These are phyloP conservation scores for Acrossocheilus wenchowensis DNA, from an alignment of 2,797 vertebrate genomes.

Conservation along the genomic window DNA sequence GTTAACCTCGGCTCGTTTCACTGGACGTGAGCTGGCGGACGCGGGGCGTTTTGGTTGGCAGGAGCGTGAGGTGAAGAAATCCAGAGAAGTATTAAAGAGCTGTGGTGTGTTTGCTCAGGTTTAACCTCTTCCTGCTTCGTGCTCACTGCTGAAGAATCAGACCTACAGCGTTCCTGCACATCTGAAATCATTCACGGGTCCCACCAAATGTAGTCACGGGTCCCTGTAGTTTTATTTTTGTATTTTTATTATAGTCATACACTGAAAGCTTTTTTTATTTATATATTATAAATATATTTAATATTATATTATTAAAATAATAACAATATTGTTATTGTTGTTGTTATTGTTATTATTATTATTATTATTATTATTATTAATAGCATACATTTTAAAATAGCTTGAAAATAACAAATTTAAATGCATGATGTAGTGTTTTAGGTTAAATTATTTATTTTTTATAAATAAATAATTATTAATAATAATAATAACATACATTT, in stretches of 20 bases:
- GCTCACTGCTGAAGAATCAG: not conserved
- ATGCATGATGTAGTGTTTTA: not conserved
- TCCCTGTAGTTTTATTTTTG: no score
- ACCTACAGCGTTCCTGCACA: not conserved
- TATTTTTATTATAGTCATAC: not conserved
- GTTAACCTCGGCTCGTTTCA: not conserved
- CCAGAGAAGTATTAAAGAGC: slow-evolving; percentile 11
- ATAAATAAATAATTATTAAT: no score
- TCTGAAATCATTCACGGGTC: not conserved
- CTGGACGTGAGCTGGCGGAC: not conserved
- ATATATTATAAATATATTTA: no score
- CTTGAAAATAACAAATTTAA: not conserved
- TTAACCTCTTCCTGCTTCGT: not conserved
- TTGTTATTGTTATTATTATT: not conserved
- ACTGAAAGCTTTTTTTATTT: not conserved
- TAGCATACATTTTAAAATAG: not conserved
- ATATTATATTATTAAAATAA: no score
- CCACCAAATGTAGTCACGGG: no score
- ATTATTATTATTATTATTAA: not conserved
- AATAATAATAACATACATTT: not conserved
- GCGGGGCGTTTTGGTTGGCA: slow-evolving; percentile 3
- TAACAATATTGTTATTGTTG: no score
- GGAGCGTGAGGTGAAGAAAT: slow-evolving; percentile 8
- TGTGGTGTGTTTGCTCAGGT: not conserved
- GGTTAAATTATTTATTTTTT: no score